A percentile compares a stretch with the other conserved stretches of the same genome.
phyloP scores from a whole-genome alignment of 2,113 vertebrate genomes.

The Hirundichthys speculiger region DNA sequence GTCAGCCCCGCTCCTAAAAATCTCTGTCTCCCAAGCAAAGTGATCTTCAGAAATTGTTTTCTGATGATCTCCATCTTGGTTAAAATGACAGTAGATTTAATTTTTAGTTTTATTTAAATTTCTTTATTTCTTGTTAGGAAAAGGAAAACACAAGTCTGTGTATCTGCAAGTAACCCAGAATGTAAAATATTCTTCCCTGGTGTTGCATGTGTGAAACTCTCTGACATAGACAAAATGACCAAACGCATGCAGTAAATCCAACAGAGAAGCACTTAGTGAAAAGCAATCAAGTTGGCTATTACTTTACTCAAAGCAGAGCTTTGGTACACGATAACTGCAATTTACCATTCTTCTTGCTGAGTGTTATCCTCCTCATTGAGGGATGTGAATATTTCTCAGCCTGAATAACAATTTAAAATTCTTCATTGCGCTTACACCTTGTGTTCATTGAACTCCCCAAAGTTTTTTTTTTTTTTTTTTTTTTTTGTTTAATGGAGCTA shows the following conservation, averaged over 20 bases:
- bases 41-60: no score
- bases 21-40: no score
- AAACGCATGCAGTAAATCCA: background rate
- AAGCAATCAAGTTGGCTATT: background rate
- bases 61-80: no score
- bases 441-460: background rate
- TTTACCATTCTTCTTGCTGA: background rate
- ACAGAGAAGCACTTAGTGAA: background rate
- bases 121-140: no score
- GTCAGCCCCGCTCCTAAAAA: no score
- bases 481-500: background rate
- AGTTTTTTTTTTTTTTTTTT: background rate
- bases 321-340: background rate
- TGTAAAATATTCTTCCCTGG: background rate
- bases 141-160: background rate
- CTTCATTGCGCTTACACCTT: background rate
- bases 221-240: no score
- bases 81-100: no score
- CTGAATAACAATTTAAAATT: background rate
- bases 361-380: constrained; percentile 1
- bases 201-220: no score
- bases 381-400: no score
- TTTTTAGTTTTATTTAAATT: no score
- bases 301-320: background rate
- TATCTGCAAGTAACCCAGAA: background rate